A percentile compares a stretch with the other conserved stretches of the same genome.
phyloP scores from a whole-genome alignment of 64 coral and sea anemone species.

The Stichodactyla helianthus region DNA sequence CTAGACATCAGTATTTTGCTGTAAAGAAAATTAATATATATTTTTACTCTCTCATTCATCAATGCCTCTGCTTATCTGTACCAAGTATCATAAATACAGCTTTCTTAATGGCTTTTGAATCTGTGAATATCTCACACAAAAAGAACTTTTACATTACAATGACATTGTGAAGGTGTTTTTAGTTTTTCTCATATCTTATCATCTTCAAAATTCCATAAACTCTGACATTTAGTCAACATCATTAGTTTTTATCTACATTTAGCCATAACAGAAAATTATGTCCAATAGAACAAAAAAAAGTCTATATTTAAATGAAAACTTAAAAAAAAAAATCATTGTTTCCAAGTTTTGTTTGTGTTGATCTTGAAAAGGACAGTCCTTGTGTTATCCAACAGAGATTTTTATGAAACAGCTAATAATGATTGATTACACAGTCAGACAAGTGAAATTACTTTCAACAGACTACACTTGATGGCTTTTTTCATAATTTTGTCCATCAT shows the following conservation, averaged over 20 bases:
- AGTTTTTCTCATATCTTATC: neutral
- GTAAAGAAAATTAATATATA: neutral
- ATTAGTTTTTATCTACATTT: neutral
- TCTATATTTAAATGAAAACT: neutral
- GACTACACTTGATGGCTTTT: neutral
- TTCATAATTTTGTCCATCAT: neutral
- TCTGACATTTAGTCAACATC: neutral
- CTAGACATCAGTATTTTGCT: neutral
- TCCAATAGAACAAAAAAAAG: neutral
- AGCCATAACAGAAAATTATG: neutral
- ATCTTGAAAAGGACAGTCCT: neutral
- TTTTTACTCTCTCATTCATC: neutral
- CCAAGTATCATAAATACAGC: neutral
- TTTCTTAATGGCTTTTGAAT: neutral
- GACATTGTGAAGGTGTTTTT: neutral
- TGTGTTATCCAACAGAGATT: neutral
- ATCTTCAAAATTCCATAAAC: neutral
- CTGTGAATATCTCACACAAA: too few species aligned
- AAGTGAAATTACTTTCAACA: neutral
- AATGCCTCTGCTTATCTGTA: neutral
- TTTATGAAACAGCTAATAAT: conserved; percentile 8
- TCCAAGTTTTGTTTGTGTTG: neutral
- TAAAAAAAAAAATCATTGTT: neutral
- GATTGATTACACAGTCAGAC: neutral
- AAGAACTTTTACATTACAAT: too few species aligned